Evolutionary conservation across 2,888 invertebrate genomes (phyloP), one percentile per base, ranked within the genome.

Genomic region (Mayetiola destructor): DNA sequence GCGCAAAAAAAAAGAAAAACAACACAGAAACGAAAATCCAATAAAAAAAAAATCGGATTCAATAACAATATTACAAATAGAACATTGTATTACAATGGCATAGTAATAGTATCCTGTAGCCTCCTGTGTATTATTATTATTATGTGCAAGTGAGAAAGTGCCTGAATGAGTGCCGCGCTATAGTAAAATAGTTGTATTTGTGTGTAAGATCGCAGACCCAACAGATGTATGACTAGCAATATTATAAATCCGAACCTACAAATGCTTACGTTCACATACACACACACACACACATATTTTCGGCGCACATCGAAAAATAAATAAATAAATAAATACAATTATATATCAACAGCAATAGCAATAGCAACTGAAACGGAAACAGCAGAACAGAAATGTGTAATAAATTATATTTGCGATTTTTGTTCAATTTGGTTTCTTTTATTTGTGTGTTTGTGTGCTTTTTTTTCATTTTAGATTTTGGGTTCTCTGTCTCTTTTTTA

Each of bases 371-470:
- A 21, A 23, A 12, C 42, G 23, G 23, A 21, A 23, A 23, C 42
- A 23, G 12, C 42, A 27, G 18, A n/a, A n/a, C 48, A 48, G 27
- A 48, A 48, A 27, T 27, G 48, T 48, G 48, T 48, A 48, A 48
- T 48, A 48, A 48, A 48, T 48, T 48, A 48, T 48, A 48, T 27
- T 48, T 48, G 48, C 48, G 27, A 48, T 48, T 48, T 27, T 48
- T 48, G 48, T 48, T 8, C 21, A 20, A 20, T 40, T 20, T 40
- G 10, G 16, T 39, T 39, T 39, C 39, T 39, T 20, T n/a, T 39
- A 16, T 39, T 10, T 39, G 5, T 39, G 18, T 39, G 3, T 16
- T 3, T 39, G 18, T 39, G 5, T 3, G 5, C 10, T 16, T 39
- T 3, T 4, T n/a, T 18, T 16, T 39, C 12, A 14, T 36, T 36